Base-by-base conservation (phyloP, 2,888 invertebrate species). In the Mechanitis messenoides region DNA sequence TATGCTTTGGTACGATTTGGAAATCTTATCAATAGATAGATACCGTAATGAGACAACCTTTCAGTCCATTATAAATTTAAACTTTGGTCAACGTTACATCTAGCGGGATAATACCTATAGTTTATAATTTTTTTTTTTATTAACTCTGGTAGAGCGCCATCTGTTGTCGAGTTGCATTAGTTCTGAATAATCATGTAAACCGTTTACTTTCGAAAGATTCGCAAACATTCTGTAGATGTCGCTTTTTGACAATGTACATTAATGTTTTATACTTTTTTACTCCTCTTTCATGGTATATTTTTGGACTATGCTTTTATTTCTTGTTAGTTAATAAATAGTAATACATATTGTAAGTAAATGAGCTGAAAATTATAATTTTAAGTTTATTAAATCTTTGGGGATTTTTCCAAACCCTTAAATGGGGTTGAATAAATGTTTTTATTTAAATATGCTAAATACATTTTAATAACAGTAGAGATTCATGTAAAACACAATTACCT, bases 161-260 rank as follows among this genome's bases (percentile, higher is more conserved):
- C 83, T 82, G 46, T 65, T 53, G 70, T 57, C 60, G 71, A 83
- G 74, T 85, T 83, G 85, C 69, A 31, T 11, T 58, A 58, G 59
- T 31, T 50, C 31, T 31, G 11, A 9, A 31, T 50, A 11, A 50
- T 2, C 3, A 31, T 31, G 20, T 7, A 50, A 42, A 42, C 42
- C 42, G 2, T 9, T 50, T 31, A 2, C 0, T 50, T 7, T 7
- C 3, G 9, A 50, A 31, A 31, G 5, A 6, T 28, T 3, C 31
- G 31, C 7, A 28, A 50, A 31, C 11, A 31, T 50, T 28, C 7
- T 3, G 31, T 9, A 50, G 50, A 50, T 50, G 50, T 50, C 50
- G 31, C 50, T 50, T 11, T 31, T 3, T 47, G 2, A 3, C 20
- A 20, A 20, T 20, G 20, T 20, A 20, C 20, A 20, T 20, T 20